Evolutionary conservation across 2,888 invertebrate genomes (phyloP).

Genomic region (Clivina fossor): DNA sequence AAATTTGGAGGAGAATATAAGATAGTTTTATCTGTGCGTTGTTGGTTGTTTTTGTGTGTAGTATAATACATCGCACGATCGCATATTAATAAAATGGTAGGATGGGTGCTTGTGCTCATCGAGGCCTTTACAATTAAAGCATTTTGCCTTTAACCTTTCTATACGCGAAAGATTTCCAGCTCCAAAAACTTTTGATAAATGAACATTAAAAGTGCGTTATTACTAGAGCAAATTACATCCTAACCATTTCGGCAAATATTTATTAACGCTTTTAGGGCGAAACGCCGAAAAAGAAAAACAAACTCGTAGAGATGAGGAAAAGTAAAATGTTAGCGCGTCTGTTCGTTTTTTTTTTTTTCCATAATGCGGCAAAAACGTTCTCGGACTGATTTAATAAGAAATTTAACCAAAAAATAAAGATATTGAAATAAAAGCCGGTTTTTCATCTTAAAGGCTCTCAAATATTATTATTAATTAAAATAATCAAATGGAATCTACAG

Average conservation of each 20-base stretch:
- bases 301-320: slow-evolving; percentile 10
- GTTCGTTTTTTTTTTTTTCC: too few species aligned
- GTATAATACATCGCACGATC: slow-evolving; percentile 5
- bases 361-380: too few species aligned
- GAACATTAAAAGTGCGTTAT: slow-evolving; percentile 26
- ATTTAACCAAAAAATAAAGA: too few species aligned
- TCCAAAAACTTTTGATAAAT: slow-evolving; percentile 27
- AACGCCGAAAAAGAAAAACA: slow-evolving; percentile 20
- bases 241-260: slow-evolving; percentile 27
- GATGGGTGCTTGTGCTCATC: too few species aligned
- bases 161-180: background rate
- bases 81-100: background rate
- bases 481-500: too few species aligned
- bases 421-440: too few species aligned
- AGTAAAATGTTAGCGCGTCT: slow-evolving; percentile 20
- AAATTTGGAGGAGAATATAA: too few species aligned
- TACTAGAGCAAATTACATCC: slow-evolving; percentile 25
- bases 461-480: too few species aligned
- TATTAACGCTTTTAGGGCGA: slow-evolving; percentile 30
- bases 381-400: too few species aligned
- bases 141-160: slow-evolving; percentile 21
- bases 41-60: slow-evolving; percentile 21
- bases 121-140: slow-evolving; percentile 25
- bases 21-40: slow-evolving; percentile 12
- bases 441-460: too few species aligned